phyloP scores from a whole-genome alignment of 2,113 vertebrate species.

The Scortum barcoo region DNA sequence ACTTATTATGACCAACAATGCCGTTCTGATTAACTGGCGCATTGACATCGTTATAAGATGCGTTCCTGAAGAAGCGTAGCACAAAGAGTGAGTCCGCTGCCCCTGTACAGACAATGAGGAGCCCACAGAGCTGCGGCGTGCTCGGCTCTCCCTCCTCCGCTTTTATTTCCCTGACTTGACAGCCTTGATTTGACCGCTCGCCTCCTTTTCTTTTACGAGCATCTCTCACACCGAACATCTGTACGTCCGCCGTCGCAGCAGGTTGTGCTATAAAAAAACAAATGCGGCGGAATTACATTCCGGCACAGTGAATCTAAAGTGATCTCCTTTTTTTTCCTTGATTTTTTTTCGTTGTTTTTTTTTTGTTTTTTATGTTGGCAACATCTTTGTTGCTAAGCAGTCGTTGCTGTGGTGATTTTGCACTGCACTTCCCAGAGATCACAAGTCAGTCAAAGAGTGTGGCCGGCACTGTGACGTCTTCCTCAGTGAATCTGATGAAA shows the following conservation, averaged over 20 bases:
- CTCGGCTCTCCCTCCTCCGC: constrained; percentile 48
- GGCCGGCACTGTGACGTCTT: constrained; percentile 36
- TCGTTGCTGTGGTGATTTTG: constrained; percentile 78
- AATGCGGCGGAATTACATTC: background rate
- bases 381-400: constrained; percentile 79
- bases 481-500: background rate
- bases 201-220: constrained; percentile 50
- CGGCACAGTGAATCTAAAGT: background rate
- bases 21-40: constrained; percentile 59
- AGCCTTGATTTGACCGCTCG: constrained; percentile 62
- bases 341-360: constrained; percentile 9
- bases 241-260: background rate
- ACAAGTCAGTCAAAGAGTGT: constrained; percentile 64
- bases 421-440: constrained; percentile 68
- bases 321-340: constrained; percentile 9
- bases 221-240: constrained; percentile 33
- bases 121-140: constrained; percentile 27
- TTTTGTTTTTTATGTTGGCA: constrained; percentile 39
- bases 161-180: constrained; percentile 58
- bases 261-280: constrained; percentile 15
- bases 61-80: constrained; percentile 30
- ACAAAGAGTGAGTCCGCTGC: constrained; percentile 58
- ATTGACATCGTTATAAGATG: constrained; percentile 49
- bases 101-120: constrained; percentile 62
- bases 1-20: constrained; percentile 70